phyloP scores from a whole-genome alignment of 2,113 vertebrate species.

The Tyto alba region DNA sequence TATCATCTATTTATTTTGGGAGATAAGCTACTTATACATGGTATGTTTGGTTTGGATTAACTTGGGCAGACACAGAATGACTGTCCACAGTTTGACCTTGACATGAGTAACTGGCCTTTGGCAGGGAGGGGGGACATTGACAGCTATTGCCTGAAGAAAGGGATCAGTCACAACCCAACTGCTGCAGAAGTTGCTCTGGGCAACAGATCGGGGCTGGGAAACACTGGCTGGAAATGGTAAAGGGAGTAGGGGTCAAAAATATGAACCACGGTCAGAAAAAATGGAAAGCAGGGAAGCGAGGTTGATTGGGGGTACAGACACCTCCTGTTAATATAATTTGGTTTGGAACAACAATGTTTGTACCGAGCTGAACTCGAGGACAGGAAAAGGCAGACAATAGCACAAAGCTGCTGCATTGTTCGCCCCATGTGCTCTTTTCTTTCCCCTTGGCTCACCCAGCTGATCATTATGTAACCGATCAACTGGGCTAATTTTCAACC shows the following conservation, averaged over 20 bases:
- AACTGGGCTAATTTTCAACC: constrained; percentile 57
- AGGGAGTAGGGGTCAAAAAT: not conserved
- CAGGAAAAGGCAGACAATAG: constrained; percentile 52
- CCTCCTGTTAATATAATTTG: constrained; percentile 30
- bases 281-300: accelerated
- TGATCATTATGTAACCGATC: constrained; percentile 55
- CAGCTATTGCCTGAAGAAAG: constrained; percentile 36
- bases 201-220: not conserved
- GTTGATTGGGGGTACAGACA: not conserved
- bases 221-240: not conserved
- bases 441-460: constrained; percentile 39
- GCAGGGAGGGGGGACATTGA: not conserved
- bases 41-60: constrained; percentile 64
- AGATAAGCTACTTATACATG: constrained; percentile 56
- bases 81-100: constrained; percentile 62
- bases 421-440: not conserved
- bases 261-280: accelerated
- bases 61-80: constrained; percentile 43
- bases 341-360: constrained; percentile 18
- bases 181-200: constrained; percentile 14
- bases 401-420: constrained; percentile 24
- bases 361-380: constrained; percentile 47
- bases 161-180: constrained; percentile 12
- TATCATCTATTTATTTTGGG: constrained; percentile 57
- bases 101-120: constrained; percentile 55